phyloP scores from a whole-genome alignment of 2,888 invertebrate species.

The Troides aeacus region DNA sequence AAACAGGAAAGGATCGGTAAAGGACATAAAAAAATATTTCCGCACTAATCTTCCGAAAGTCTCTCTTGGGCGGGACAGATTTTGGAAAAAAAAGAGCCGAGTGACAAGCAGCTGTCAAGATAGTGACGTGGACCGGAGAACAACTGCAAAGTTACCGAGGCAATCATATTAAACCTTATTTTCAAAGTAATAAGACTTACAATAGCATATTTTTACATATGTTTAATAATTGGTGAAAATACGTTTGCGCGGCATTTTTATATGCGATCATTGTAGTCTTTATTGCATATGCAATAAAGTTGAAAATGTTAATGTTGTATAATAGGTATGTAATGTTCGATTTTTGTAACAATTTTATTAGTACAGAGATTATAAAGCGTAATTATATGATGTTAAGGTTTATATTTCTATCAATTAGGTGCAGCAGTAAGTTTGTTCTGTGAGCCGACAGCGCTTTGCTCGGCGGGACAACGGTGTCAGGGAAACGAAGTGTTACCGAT shows the following conservation, averaged over 20 bases:
- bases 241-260: constrained; percentile 28
- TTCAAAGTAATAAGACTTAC: constrained; percentile 13
- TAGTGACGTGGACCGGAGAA: constrained; percentile 37
- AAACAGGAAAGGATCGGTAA: constrained; percentile 22
- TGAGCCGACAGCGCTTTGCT: constrained; percentile 37
- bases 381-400: constrained; percentile 11
- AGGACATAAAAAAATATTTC: constrained; percentile 34
- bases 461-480: constrained; percentile 39
- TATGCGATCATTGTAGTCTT: constrained; percentile 24
- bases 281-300: constrained; percentile 21
- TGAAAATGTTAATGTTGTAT: constrained; percentile 21
- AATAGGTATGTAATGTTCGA: constrained; percentile 10
- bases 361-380: constrained; percentile 26
- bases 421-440: constrained; percentile 26
- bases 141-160: constrained; percentile 24
- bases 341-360: constrained; percentile 27
- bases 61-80: constrained; percentile 38
- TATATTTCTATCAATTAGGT: constrained; percentile 15
- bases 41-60: constrained; percentile 39
- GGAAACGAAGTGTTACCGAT: constrained; percentile 31
- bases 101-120: constrained; percentile 44
- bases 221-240: constrained; percentile 25
- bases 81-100: constrained; percentile 41
- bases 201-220: constrained; percentile 9
- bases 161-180: constrained; percentile 16